Base-by-base conservation (phyloP, 2,888 invertebrate species). In the Crepidodera aurea region DNA sequence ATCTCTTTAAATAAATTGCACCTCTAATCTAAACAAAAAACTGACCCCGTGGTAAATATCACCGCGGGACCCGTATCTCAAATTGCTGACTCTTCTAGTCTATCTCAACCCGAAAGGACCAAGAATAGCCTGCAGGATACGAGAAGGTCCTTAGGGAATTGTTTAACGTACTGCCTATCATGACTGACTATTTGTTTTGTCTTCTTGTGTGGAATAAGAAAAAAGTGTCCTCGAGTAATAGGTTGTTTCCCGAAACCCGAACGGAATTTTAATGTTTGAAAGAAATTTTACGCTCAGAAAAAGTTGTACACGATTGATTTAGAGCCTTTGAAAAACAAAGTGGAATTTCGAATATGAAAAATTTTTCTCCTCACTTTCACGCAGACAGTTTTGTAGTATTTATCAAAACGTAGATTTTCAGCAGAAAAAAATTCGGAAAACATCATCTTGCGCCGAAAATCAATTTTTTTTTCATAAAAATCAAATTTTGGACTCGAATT, bases 51-150 rank as follows among this genome's bases (percentile, higher is more conserved):
- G 34, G 37, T 46, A 37, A 56, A 56, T 12, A 46, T 5, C 25
- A 37, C 15, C 46, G 15, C 6, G 48, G 46, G 46, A 46, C 34
- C 46, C 46, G 56, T 56, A 46, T 56, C 15, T 48, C 37, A 22
- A 37, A 46, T 32, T 56, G 37, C 46, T 56, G 46, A 56, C 46
- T 46, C 44, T 18, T 55, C 44, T 13, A 34, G 42, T 44, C 22
- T 18, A 51, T 10, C 10, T 27, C 40, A 15, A 56, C 15, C 25
- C 46, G 37, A 22, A 56, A 32, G 46, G 46, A 46, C 46, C 46
- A n/a, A 56, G 46, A 48, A 48, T 56, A n/a, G n/a, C 46, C 42
- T n/a, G 13, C 37, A 37, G 46, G 56, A 56, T 56, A n/a, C 12
- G 32, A 25, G 7, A 34, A 34, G 10, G 46, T 25, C 56, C 46